Percentiles rank a stretch among this genome's conserved stretches.
phyloP scores from a whole-genome alignment of 2,888 invertebrate species.

The Myopa testacea region DNA sequence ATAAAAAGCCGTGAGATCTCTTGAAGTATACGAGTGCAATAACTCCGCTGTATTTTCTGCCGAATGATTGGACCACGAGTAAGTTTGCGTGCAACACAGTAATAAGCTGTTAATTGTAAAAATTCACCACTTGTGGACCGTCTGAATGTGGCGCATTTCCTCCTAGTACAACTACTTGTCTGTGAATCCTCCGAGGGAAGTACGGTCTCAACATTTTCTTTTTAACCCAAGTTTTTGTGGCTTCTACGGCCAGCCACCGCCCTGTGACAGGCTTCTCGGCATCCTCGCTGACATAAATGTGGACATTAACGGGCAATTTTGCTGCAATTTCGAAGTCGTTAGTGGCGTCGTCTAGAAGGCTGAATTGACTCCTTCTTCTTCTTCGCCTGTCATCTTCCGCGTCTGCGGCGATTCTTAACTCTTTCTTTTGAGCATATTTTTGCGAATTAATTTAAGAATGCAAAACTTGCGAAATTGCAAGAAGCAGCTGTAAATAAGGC shows the following conservation, averaged over 20 bases:
- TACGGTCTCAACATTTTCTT: not conserved
- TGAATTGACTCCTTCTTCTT: slow-evolving; percentile 23
- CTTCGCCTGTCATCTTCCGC: not conserved
- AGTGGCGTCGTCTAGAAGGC: slow-evolving; percentile 49
- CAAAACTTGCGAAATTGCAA: slow-evolving; percentile 28
- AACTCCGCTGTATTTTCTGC: too few species aligned
- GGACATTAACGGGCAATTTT: slow-evolving; percentile 66
- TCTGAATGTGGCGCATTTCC: slow-evolving; percentile 7
- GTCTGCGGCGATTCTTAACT: not conserved
- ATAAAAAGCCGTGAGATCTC: too few species aligned
- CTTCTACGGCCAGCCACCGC: not conserved
- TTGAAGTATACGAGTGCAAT: too few species aligned
- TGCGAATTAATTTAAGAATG: slow-evolving; percentile 6
- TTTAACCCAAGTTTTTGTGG: not conserved
- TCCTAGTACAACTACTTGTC: not conserved
- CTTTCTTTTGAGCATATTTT: slow-evolving; percentile 5
- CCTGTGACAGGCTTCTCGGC: not conserved
- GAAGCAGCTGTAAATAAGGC: slow-evolving; percentile 35
- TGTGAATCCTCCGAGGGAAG: not conserved
- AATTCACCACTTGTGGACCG: slow-evolving; percentile 30
- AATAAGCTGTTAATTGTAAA: slow-evolving; percentile 61
- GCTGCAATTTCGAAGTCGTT: slow-evolving; percentile 67
- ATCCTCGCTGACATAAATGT: slow-evolving; percentile 54
- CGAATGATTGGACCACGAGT: too few species aligned
- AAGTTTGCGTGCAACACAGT: slow-evolving; percentile 60